Evolutionary conservation across 2,888 invertebrate genomes (phyloP), one percentile per base, ranked within the genome.

Genomic region (Drosophila hamatofila): DNA sequence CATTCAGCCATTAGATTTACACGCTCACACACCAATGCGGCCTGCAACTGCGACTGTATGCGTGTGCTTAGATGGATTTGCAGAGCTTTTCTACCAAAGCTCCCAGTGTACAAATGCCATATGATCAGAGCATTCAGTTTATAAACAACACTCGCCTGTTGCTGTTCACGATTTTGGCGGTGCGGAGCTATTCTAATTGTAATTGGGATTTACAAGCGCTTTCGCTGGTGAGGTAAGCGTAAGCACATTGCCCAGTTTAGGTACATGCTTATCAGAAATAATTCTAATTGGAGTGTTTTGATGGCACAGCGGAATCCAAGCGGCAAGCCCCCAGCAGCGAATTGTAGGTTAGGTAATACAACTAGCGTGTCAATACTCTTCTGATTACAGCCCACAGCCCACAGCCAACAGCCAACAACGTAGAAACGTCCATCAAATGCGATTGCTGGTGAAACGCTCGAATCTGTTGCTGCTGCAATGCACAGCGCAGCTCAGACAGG

Each of bases 131-230:
- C 42, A 52, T 51, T 75, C 65, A 71, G 83, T 85, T 83, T 80
- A 83, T 78, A 83, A 85, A 85, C 84, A 85, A 83, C 81, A 33
- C 18, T 78, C 55, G 81, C 62, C 83, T 83, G 77, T 57, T 72
- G 77, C 30, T 12, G 79, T 44, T 73, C 49, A 56, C 0, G 0
- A 8, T 23, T n/a, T 23, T 16, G 54, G 8, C 27, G 60, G 41
- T 21, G 21, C n/a, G 33, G 25, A 27, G 4, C 18, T 7, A 5
- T 4, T 25, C 9, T 11, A 46, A 49, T n/a, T n/a, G n/a, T n/a
- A n/a, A n/a, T n/a, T 25, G n/a, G n/a, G 39, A 62, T 16, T 67
- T 48, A 18, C 54, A 51, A 62, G 49, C 27, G 18, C 12, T 35
- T 25, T n/a, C 35, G 21, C 2, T 6, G 7, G 63, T 60, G 59